These are phyloP conservation scores for Xerus inauris DNA, from an alignment of 2,113 vertebrate genomes.

Conservation along the genomic window DNA sequence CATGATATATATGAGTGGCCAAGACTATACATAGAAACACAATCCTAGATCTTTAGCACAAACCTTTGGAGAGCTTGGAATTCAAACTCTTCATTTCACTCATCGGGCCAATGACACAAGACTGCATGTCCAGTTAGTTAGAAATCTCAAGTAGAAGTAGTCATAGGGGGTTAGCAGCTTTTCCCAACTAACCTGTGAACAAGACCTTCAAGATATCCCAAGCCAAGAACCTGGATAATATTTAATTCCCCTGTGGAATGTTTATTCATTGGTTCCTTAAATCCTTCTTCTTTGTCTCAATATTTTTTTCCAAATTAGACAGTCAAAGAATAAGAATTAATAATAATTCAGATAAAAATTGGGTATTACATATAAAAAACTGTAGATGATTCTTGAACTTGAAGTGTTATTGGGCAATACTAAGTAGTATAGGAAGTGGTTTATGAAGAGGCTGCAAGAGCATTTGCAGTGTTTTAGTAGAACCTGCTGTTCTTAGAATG, in stretches of 20 bases:
- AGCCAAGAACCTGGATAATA: not conserved
- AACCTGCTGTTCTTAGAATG: not conserved
- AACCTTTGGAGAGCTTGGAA: not conserved
- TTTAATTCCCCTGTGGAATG: not conserved
- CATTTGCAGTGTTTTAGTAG: not conserved
- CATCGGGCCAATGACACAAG: not conserved
- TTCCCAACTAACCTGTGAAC: not conserved
- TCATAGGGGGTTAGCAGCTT: not conserved
- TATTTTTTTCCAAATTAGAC: constrained; percentile 14
- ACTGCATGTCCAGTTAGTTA: not conserved
- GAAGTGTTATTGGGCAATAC: constrained; percentile 40
- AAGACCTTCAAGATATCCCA: not conserved
- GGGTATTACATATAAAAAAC: not conserved
- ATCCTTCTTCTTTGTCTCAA: not conserved
- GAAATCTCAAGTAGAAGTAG: not conserved
- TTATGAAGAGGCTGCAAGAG: not conserved
- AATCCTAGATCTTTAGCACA: not conserved
- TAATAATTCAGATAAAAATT: constrained; percentile 25
- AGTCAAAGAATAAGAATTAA: constrained; percentile 18
- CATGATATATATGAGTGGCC: not conserved
- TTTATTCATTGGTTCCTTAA: not conserved
- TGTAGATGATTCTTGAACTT: constrained; percentile 44
- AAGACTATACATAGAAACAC: not conserved
- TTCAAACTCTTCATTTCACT: not conserved
- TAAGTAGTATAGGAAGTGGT: not conserved